Conservation (phyloP, 2,888 invertebrate species). For the Opisthograptis luteolata region DNA sequence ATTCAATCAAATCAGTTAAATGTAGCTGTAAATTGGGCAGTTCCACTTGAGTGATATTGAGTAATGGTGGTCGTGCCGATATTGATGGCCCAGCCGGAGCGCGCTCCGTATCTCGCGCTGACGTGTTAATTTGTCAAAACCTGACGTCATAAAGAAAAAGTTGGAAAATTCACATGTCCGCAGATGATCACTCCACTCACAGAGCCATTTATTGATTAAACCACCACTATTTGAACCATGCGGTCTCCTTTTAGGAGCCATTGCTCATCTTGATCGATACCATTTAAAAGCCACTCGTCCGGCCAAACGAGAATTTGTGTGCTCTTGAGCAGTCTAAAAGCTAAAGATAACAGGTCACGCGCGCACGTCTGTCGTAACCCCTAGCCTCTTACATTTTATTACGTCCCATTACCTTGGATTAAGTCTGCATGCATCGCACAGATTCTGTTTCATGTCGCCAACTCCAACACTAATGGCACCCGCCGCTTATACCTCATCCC, state of each 20-base stretch:
- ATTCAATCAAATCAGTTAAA: conserved; percentile 82
- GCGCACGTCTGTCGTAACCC: conserved; percentile 78
- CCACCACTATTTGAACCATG: not conserved
- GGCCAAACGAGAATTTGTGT: conserved; percentile 62
- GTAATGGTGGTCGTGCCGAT: conserved; percentile 72
- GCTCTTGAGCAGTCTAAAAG: conserved; percentile 59
- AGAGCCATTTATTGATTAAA: conserved; percentile 34
- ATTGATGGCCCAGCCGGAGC: conserved; percentile 71
- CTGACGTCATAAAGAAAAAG: conserved; percentile 70
- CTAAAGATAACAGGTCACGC: conserved; percentile 75
- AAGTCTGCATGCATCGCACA: conserved; percentile 71
- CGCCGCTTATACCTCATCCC: conserved; percentile 52
- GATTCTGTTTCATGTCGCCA: conserved; percentile 68
- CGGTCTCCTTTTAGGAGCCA: not conserved
- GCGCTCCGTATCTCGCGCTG: conserved; percentile 65
- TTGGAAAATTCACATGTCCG: conserved; percentile 52
- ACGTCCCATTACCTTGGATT: conserved; percentile 77
- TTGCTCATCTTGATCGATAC: conserved; percentile 9
- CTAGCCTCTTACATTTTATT: conserved; percentile 80
- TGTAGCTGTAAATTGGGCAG: conserved; percentile 82
- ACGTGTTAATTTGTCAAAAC: conserved; percentile 78
- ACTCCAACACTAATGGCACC: conserved; percentile 56
- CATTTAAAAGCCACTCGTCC: conserved; percentile 30
- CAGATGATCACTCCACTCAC: conserved; percentile 30
- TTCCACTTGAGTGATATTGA: conserved; percentile 80